Evolutionary conservation across 1,140 invertebrate genomes (phyloP), one percentile per base, ranked within the genome.

Genomic region (Trichonephila clavipes): DNA sequence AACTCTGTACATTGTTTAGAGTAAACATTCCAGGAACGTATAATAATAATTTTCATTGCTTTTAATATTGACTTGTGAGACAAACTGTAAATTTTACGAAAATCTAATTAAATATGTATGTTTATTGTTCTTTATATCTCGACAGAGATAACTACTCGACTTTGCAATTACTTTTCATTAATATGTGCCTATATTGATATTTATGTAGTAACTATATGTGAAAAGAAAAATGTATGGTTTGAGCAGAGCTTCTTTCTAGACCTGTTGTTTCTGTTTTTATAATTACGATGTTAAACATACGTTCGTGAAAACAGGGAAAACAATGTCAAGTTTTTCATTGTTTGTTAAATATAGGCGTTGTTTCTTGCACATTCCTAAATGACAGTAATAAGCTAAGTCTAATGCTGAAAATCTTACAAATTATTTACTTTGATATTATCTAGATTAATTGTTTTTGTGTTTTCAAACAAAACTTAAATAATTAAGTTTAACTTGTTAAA

Each of bases 51-150:
- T 77, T 34, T 77, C 28, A 14, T 7, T 77, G 72, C 34, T 77
- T 77, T 77, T 77, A 34, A 77, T 40, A 77, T 77, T 77, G 72
- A 40, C 72, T 40, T 77, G 12, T 28, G 72, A 77, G 28, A 77
- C 16, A 34, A 19, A 34, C 28, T 77, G 72, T 24, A 34, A 77
- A 34, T 77, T 77, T 77, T 77, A 40, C 34, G 14, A 34, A 77
- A 77, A 77, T 77, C 72, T 77, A 77, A 77, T 77, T 77, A 77
- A 77, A 77, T 77, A 77, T 77, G 34, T 77, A 77, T 77, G 72
- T 77, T 77, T 77, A 77, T 77, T 77, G 72, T 77, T 77, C 72
- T 34, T 77, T 77, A 28, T 77, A 28, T 77, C 72, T 77, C 4
- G 72, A 18, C 18, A 18, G 14, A 34, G 72, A 77, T 34, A 77